Conservation (phyloP, 2,888 invertebrate genomes). For the Noctua comes region DNA sequence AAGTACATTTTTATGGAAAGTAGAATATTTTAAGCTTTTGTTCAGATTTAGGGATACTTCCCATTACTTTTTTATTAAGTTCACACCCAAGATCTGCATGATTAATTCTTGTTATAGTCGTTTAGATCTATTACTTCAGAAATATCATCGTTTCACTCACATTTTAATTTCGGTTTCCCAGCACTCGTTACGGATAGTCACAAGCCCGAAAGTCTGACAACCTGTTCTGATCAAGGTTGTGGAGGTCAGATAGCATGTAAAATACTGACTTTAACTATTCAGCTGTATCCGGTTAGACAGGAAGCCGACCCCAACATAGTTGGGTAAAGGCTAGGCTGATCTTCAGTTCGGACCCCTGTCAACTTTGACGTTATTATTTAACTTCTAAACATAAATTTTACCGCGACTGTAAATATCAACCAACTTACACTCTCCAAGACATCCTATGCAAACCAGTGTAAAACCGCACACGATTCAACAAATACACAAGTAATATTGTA, state of each 20-base stretch:
- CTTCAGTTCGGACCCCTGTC: neutral
- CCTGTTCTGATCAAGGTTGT: neutral
- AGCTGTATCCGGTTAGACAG: neutral
- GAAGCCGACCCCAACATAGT: neutral
- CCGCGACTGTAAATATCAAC: neutral
- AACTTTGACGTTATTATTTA: neutral
- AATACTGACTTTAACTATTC: too few relatives aligned
- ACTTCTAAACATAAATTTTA: neutral
- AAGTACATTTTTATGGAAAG: slow-evolving; percentile 10
- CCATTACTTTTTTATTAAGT: slow-evolving; percentile 4
- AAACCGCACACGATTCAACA: slow-evolving; percentile 6
- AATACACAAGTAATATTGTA: neutral
- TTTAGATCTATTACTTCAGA: neutral
- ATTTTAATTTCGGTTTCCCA: neutral
- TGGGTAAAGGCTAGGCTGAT: neutral
- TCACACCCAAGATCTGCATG: neutral
- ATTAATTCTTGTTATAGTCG: neutral
- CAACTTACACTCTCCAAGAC: neutral
- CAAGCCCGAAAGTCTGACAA: neutral
- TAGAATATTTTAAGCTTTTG: neutral
- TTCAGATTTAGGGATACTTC: neutral
- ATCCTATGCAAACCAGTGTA: slow-evolving; percentile 17
- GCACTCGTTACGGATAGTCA: neutral
- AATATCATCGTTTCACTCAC: neutral
- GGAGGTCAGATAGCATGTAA: neutral